phyloP scores from a whole-genome alignment of 2,113 vertebrate species.

The Brachypodius melanocephalos region DNA sequence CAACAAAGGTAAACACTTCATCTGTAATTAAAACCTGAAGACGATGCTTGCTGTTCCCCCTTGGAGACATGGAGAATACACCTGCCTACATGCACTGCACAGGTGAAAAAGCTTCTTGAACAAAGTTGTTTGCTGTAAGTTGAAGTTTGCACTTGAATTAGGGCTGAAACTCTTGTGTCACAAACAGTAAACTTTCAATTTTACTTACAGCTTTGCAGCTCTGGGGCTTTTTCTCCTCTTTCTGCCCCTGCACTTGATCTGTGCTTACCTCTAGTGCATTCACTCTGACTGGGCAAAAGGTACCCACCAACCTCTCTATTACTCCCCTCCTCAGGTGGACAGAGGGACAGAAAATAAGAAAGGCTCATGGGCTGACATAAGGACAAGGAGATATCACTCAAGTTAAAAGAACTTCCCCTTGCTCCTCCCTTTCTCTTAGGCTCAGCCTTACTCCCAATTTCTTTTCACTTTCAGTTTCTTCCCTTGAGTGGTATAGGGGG shows the following conservation, averaged over 20 bases:
- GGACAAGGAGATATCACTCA: neutral
- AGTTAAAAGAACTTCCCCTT: neutral
- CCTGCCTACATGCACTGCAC: neutral
- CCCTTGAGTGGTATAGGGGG: fast-evolving
- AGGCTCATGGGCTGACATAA: neutral
- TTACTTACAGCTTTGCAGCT: neutral
- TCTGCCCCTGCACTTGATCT: neutral
- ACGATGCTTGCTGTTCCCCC: neutral
- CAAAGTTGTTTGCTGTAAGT: neutral
- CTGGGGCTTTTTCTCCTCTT: neutral
- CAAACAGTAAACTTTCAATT: neutral
- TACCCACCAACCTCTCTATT: neutral
- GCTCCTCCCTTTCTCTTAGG: neutral
- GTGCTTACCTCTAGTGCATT: neutral
- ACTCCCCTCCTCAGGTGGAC: neutral
- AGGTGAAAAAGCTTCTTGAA: neutral
- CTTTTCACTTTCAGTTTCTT: neutral
- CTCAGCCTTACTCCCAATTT: neutral
- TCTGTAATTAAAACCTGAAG: neutral
- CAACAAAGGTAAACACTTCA: neutral
- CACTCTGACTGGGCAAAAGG: neutral
- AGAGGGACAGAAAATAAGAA: neutral
- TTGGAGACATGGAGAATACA: neutral
- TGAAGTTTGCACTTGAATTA: neutral
- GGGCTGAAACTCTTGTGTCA: neutral